Evolutionary conservation across 30 jellyfish, hydroid and myxozoan species (phyloP).

Genomic region (Aurelia sp.): DNA sequence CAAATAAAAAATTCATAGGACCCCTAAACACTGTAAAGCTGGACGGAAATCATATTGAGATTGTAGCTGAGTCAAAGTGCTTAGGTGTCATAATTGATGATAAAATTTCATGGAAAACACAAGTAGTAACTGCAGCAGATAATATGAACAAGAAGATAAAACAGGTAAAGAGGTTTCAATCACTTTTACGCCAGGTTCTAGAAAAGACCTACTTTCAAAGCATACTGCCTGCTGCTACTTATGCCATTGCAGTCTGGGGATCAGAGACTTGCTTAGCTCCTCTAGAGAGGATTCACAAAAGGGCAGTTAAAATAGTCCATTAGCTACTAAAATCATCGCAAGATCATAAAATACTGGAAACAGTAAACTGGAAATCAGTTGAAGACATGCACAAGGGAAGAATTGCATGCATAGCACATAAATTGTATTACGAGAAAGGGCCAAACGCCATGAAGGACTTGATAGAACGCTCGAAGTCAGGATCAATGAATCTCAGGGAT

Average conservation of each 20-base stretch:
- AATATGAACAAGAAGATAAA: constrained; percentile 33
- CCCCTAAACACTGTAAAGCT: too few species aligned
- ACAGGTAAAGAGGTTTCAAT: constrained; percentile 21
- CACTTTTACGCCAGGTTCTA: constrained; percentile 41
- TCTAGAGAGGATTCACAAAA: constrained; percentile 15
- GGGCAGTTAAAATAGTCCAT: constrained; percentile 13
- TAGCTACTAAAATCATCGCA: constrained; percentile 19
- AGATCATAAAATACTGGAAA: constrained; percentile 29
- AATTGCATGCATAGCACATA: constrained; percentile 38
- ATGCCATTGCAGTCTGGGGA: constrained; percentile 49
- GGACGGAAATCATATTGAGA: background rate
- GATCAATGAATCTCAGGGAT: background rate
- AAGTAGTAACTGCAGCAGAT: background rate
- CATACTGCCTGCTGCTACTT: constrained; percentile 45
- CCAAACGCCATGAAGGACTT: constrained; percentile 14
- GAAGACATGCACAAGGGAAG: constrained; percentile 20
- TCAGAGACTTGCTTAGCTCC: constrained; percentile 19
- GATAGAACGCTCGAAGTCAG: too few species aligned
- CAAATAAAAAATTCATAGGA: too few species aligned
- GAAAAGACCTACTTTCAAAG: constrained; percentile 44
- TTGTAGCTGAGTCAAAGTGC: constrained; percentile 32
- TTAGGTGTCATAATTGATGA: too few species aligned
- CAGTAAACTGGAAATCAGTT: constrained; percentile 43
- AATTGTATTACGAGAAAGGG: constrained; percentile 15
- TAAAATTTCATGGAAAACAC: too few species aligned